Conservation (phyloP, 2,888 invertebrate species). For the Himalopsyche tibetana region DNA sequence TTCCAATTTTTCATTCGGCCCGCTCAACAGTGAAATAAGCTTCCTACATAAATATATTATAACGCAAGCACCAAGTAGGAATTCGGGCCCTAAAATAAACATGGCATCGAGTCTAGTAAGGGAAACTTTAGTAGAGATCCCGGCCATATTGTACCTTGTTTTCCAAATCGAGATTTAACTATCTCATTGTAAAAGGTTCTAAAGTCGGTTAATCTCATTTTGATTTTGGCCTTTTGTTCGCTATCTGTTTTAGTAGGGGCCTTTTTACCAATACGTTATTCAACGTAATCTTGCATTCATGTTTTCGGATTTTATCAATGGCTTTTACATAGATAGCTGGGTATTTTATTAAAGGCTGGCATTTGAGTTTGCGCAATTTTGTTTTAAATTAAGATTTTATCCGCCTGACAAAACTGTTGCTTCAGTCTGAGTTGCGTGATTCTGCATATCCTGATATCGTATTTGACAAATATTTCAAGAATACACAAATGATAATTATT, state of each 20-base stretch:
- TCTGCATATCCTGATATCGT: too few relatives aligned
- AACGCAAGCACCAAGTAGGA: neutral
- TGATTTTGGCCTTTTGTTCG: slow-evolving; percentile 22
- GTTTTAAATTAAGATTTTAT: neutral
- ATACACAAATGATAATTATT: too few relatives aligned
- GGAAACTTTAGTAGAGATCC: slow-evolving; percentile 19
- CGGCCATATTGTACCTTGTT: slow-evolving; percentile 34
- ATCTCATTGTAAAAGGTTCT: slow-evolving; percentile 29
- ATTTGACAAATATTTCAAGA: too few relatives aligned
- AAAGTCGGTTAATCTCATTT: slow-evolving; percentile 25
- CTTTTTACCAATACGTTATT: slow-evolving; percentile 16
- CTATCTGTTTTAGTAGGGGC: neutral
- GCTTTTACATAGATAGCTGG: neutral
- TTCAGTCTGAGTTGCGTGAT: too few relatives aligned
- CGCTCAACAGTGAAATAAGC: neutral
- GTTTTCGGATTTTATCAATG: too few relatives aligned
- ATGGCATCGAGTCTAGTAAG: slow-evolving; percentile 11
- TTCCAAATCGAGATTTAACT: slow-evolving; percentile 27
- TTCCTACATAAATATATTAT: neutral
- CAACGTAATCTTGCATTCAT: neutral
- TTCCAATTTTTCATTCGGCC: neutral
- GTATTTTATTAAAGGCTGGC: neutral
- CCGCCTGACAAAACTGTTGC: too few relatives aligned
- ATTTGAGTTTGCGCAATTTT: neutral
- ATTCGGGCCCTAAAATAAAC: slow-evolving; percentile 11